A percentile compares a stretch with the other conserved stretches of the same genome.
phyloP scores from a whole-genome alignment of 2,113 vertebrate genomes.

The Stigmatopora nigra region DNA sequence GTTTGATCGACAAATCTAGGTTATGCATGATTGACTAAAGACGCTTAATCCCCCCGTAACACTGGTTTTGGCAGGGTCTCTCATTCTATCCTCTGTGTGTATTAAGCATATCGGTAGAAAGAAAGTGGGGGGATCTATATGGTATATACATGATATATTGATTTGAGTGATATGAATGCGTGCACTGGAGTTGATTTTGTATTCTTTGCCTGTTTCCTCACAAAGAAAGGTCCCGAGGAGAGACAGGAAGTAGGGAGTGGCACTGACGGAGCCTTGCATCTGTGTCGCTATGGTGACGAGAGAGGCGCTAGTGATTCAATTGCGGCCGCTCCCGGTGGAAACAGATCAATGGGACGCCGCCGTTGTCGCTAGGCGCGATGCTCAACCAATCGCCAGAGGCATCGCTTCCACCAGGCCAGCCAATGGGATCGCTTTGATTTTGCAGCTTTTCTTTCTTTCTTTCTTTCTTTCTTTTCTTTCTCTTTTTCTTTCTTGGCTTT shows the following conservation, averaged over 20 bases:
- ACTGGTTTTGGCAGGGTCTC: not conserved
- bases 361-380: constrained; percentile 49
- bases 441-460: not conserved
- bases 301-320: constrained; percentile 45
- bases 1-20: constrained; percentile 47
- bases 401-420: constrained; percentile 36
- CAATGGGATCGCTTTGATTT: constrained; percentile 43
- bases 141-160: constrained; percentile 7
- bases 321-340: constrained; percentile 34
- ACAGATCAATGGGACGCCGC: constrained; percentile 26
- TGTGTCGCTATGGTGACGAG: constrained; percentile 53
- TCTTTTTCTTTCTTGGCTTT: constrained; percentile 24
- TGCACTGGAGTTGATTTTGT: not conserved
- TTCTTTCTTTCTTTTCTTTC: no score
- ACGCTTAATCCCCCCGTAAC: constrained; percentile 41
- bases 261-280: constrained; percentile 32
- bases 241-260: constrained; percentile 28
- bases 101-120: not conserved
- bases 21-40: constrained; percentile 40
- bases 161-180: not conserved
- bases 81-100: constrained; percentile 7
- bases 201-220: constrained; percentile 30
- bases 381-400: constrained; percentile 50
- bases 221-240: constrained; percentile 25
- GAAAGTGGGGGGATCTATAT: constrained; percentile 9